Evolutionary conservation across 2,797 vertebrate species (phyloP).

Genomic region (Paedocypris micromegethes): DNA sequence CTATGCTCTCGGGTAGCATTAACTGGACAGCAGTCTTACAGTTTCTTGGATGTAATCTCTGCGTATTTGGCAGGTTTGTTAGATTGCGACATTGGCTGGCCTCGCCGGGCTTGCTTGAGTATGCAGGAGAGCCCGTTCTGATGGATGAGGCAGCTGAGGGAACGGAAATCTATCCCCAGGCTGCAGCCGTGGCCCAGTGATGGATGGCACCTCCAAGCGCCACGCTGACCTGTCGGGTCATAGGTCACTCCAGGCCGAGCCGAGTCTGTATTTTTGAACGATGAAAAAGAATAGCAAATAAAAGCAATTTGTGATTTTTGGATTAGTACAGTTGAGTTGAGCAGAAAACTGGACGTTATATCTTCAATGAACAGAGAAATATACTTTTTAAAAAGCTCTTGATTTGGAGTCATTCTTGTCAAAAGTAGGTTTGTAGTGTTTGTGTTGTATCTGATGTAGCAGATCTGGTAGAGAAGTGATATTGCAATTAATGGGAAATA

Average conservation of each 20-base stretch:
- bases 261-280: slow-evolving; percentile 30
- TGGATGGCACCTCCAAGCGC: slow-evolving; percentile 66
- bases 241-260: slow-evolving; percentile 49
- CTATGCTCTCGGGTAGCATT: not conserved
- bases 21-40: not conserved
- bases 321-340: not conserved
- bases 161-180: slow-evolving; percentile 70
- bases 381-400: no score
- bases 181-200: slow-evolving; percentile 60
- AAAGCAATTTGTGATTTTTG: not conserved
- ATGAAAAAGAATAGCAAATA: not conserved
- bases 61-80: slow-evolving; percentile 42
- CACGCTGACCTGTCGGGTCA: slow-evolving; percentile 65
- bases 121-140: slow-evolving; percentile 62
- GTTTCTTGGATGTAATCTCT: slow-evolving; percentile 27
- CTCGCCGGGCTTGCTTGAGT: slow-evolving; percentile 64
- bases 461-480: no score
- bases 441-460: no score
- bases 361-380: no score
- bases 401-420: no score
- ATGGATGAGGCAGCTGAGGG: slow-evolving; percentile 67
- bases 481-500: no score
- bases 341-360: no score
- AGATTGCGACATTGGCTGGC: slow-evolving; percentile 60
- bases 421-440: no score